A percentile compares a stretch with the other conserved stretches of the same genome.
Conservation (phyloP, 2,113 vertebrate species). For the Aythya baeri region DNA sequence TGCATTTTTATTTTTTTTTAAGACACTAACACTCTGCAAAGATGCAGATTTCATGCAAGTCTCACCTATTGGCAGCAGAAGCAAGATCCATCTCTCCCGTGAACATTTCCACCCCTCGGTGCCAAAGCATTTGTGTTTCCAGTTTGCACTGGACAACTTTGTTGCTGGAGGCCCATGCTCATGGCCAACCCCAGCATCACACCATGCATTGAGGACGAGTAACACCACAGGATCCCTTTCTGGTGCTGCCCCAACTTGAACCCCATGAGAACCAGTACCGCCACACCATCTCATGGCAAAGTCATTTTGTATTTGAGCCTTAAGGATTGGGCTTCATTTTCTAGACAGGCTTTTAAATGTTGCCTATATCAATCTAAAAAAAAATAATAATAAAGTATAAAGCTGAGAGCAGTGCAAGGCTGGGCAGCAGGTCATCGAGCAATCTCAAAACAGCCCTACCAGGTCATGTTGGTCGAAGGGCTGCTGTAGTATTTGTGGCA, state of each 20-base stretch:
- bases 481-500: neutral
- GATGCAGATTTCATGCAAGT: neutral
- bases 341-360: neutral
- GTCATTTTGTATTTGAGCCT: neutral
- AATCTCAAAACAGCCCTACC: neutral
- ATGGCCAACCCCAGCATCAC: rapidly evolving
- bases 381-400: neutral
- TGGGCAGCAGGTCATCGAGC: neutral
- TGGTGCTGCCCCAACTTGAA: neutral
- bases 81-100: neutral
- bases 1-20: neutral
- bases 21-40: neutral
- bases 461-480: neutral
- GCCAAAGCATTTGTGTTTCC: neutral
- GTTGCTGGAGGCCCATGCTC: neutral
- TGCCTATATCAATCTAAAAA: neutral
- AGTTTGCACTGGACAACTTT: neutral
- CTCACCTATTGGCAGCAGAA: neutral
- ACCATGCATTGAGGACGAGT: rapidly evolving
- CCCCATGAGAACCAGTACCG: rapidly evolving
- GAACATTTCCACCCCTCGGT: neutral
- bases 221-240: rapidly evolving
- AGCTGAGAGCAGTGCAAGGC: neutral
- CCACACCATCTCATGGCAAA: neutral
- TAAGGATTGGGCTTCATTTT: neutral